These are phyloP conservation scores for Mustelus asterias DNA, from an alignment of 2,113 vertebrate species.

Conservation along the genomic window DNA sequence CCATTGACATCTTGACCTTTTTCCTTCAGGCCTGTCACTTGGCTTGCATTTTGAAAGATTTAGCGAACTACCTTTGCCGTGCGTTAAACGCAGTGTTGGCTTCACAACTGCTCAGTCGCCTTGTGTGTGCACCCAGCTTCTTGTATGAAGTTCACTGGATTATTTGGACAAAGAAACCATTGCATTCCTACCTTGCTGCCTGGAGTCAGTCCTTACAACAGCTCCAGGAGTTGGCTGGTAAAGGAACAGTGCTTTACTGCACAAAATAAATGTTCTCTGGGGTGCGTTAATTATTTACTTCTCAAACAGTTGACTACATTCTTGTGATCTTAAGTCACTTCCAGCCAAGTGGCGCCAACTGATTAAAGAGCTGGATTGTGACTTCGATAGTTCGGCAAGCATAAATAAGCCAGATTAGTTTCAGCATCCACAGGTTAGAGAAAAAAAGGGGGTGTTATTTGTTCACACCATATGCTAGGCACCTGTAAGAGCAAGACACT, in stretches of 20 bases:
- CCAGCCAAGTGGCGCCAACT: neutral
- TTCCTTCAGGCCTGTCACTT: neutral
- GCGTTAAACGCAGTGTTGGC: neutral
- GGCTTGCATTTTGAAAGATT: neutral
- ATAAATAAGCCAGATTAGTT: neutral
- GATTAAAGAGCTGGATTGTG: neutral
- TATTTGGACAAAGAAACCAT: too few relatives aligned
- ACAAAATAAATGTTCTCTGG: too few relatives aligned
- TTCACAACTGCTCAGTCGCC: neutral
- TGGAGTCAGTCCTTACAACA: too few relatives aligned
- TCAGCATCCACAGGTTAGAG: neutral
- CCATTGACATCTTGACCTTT: neutral
- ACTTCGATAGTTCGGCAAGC: neutral
- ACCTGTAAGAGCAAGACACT: neutral
- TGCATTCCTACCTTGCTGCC: too few relatives aligned
- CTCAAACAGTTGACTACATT: neutral
- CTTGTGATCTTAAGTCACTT: conserved; percentile 19
- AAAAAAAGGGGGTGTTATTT: neutral
- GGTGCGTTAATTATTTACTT: conserved; percentile 5
- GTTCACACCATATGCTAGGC: neutral
- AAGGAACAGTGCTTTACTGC: too few relatives aligned
- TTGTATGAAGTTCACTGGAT: too few relatives aligned
- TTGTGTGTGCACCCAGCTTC: neutral
- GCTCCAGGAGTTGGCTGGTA: too few relatives aligned
- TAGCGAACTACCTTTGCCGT: neutral